Base-by-base conservation (phyloP, 2,888 invertebrate genomes). In the Nemoura dubitans region DNA sequence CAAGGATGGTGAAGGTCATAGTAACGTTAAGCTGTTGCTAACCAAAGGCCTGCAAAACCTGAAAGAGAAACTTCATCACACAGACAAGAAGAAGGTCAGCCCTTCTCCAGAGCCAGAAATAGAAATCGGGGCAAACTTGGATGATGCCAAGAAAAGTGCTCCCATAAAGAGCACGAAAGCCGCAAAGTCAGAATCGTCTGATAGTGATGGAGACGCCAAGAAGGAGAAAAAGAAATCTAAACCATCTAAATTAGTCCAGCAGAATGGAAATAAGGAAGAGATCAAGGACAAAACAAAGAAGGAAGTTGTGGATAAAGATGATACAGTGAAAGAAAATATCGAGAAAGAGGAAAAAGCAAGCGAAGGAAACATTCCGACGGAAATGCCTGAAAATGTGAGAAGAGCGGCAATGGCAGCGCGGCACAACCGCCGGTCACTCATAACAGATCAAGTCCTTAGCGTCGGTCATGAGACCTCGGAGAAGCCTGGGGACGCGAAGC, bases 391-490 rank as follows among this genome's bases (percentile, higher is more conserved):
- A 87, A 95, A 95, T 88, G 95, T 96, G 92, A 92, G 95, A 87
- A 94, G 95, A 86, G 96, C 96, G 0, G 96, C 95, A 0, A 94
- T 94, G 90, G 95, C 94, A 0, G 96, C 95, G 0, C 92, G 94
- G 89, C 94, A 93, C 87, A 95, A 96, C 89, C 92, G 96, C 83
- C 95, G 94, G 90, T 94, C 94, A 89, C 90, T 92, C 0, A 26
- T 59, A 59, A 84, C 76, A 7, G 59, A 59, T 10, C 43, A 84
- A 27, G 28, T 84, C 0, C 42, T 42, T 3, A 83, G 83, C 16
- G 2, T 83, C 42, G 83, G 30, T 14, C 83, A 21, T 6, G 83
- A 83, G 0, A 25, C 25, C 26, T 78, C 27, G 27, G 26, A 26
- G 25, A 26, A 10, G 27, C 76, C 85, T 30, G 89, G 90, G 87